A percentile compares a stretch with the other conserved stretches of the same genome.
phyloP scores from a whole-genome alignment of 2,888 invertebrate species.

The Drosophila merina region DNA sequence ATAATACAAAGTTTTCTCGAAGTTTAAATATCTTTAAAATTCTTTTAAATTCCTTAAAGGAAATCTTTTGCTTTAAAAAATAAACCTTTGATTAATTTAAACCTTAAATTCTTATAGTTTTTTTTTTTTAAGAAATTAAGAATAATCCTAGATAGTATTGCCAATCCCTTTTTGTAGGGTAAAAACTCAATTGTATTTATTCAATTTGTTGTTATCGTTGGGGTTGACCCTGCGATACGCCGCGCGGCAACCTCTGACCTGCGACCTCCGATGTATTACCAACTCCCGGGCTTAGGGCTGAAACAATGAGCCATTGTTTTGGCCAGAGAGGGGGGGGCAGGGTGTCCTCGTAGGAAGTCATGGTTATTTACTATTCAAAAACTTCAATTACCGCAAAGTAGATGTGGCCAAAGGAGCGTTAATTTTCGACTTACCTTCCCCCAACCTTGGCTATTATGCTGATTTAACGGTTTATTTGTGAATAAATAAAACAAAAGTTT shows the following conservation, averaged over 20 bases:
- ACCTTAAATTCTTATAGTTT: background rate
- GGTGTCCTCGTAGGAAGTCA: background rate
- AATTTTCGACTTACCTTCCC: conserved; percentile 32
- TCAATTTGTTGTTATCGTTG: conserved; percentile 18
- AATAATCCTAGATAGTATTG: background rate
- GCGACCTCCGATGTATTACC: background rate
- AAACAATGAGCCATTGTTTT: conserved; percentile 1
- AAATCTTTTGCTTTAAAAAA: too few species aligned
- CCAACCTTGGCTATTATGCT: conserved; percentile 47
- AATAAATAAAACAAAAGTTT: conserved; percentile 61
- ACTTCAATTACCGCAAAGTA: conserved; percentile 72
- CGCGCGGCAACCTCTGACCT: background rate
- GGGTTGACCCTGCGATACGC: background rate
- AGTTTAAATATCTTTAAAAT: too few species aligned
- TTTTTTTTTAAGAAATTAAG: background rate
- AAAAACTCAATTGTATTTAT: conserved; percentile 23
- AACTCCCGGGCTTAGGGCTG: background rate
- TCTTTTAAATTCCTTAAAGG: too few species aligned
- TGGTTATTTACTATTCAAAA: conserved; percentile 73
- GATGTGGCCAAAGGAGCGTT: conserved; percentile 44
- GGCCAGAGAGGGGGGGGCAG: conserved; percentile 3
- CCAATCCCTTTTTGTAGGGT: background rate
- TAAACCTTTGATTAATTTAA: background rate
- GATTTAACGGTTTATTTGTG: conserved; percentile 66
- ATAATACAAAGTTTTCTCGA: too few species aligned